Percentiles rank a stretch among this genome's conserved stretches.
Evolutionary conservation across 2,797 vertebrate genomes (phyloP).

Genomic region (Botia almorhae): DNA sequence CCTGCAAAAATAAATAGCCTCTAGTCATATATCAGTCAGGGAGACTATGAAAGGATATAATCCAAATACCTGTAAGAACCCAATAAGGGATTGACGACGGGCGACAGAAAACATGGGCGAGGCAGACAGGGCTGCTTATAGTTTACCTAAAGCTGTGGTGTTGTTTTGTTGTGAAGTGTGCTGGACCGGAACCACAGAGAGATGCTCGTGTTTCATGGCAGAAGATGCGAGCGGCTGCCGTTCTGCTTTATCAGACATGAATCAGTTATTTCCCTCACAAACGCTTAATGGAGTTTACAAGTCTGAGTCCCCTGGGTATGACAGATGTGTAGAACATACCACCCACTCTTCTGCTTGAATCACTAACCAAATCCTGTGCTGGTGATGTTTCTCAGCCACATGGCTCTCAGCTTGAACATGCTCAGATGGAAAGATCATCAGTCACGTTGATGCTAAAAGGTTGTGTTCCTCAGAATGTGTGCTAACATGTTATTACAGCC

Average conservation of each 20-base stretch:
- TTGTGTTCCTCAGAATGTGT: constrained; percentile 11
- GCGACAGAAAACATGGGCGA: background rate
- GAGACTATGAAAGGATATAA: constrained; percentile 26
- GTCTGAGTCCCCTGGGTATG: constrained; percentile 44
- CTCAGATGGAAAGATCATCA: constrained; percentile 31
- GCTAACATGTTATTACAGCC: constrained; percentile 29
- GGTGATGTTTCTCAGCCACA: constrained; percentile 48
- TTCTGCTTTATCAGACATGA: constrained; percentile 38
- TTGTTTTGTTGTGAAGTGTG: constrained; percentile 30
- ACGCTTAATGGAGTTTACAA: constrained; percentile 56
- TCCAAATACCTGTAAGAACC: constrained; percentile 43
- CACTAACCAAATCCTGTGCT: constrained; percentile 48
- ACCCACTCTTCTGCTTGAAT: constrained; percentile 48
- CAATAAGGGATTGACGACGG: constrained; percentile 31
- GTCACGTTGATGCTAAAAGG: constrained; percentile 17
- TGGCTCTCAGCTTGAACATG: constrained; percentile 48
- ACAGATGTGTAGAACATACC: constrained; percentile 55
- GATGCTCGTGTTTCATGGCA: background rate
- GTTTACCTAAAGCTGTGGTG: constrained; percentile 18
- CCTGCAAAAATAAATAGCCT: constrained; percentile 48
- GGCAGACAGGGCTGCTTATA: background rate
- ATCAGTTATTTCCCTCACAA: constrained; percentile 51
- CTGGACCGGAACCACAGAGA: constrained; percentile 13
- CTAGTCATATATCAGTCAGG: constrained; percentile 25
- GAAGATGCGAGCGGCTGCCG: constrained; percentile 26